Evolutionary conservation across 1,140 invertebrate species (phyloP), one percentile per base, ranked within the genome.

Genomic region (Plodia interpunctella): DNA sequence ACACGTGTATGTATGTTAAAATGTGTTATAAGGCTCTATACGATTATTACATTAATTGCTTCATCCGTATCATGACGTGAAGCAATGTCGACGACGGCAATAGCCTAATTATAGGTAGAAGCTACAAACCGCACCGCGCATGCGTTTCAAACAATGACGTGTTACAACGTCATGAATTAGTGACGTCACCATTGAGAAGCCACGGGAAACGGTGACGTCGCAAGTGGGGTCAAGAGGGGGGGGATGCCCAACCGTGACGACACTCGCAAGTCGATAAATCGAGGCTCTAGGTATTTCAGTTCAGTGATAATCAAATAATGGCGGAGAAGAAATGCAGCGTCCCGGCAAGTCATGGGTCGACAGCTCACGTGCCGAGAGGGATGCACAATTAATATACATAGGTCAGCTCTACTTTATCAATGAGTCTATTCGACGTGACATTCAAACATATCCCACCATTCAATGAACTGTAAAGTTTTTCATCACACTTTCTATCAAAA

Each of bases 311-410:
- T 82, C 75, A 74, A 75, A 69, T 82, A 82, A 77, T 78, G 65
- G 55, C 62, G 60, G 65, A 76, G 70, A 66, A 75, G 71, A 79
- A 70, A 65, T 65, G 21, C 19, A 53, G 8, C 51, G 20, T 53
- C 78, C 78, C 84, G 79, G 80, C 55, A 74, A 74, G 57, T 49
- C 62, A 88, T 81, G 83, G 82, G 78, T 87, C 81, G 82, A 58
- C 72, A 74, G 72, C 68, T 85, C 82, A 81, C 74, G 74, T 81
- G 73, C 68, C 67, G 65, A 25, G 2, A 25, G 2, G 6, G 21
- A 25, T 25, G 49, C 70, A 75, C 64, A 67, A 62, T 32, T 11
- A 11, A 32, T 32, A 32, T 56, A 72, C 68, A 75, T 69, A 78
- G 78, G 80, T 83, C 80, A 80, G 55, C 63, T n/a, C n/a, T 68